These are phyloP conservation scores for Glareola pratincola DNA, from an alignment of 2,113 vertebrate species.

Conservation along the genomic window DNA sequence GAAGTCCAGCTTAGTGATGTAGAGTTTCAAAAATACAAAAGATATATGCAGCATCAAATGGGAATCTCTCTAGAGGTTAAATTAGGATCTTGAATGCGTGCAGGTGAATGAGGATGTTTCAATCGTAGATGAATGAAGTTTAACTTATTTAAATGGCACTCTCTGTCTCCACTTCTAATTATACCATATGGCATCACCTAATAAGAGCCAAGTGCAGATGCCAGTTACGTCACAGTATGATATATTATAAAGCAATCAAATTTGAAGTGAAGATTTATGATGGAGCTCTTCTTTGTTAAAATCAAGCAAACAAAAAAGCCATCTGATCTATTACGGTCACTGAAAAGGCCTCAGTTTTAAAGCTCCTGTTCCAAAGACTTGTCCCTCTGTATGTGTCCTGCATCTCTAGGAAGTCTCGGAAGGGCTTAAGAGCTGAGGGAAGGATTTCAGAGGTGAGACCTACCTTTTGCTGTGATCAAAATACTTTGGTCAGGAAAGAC, in stretches of 20 bases:
- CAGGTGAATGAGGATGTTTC: background rate
- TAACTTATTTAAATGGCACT: slow-evolving; percentile 11
- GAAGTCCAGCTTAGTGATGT: background rate
- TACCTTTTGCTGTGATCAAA: background rate
- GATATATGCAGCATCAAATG: background rate
- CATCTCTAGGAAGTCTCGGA: background rate
- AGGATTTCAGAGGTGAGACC: background rate
- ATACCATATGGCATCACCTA: slow-evolving; percentile 51
- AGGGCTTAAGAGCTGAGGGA: background rate
- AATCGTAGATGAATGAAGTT: background rate
- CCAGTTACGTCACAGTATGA: slow-evolving; percentile 37
- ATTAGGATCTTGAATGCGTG: background rate
- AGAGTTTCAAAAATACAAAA: background rate
- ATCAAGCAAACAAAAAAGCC: slow-evolving; percentile 29
- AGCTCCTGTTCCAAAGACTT: background rate
- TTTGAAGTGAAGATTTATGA: slow-evolving; percentile 60
- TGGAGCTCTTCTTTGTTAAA: slow-evolving; percentile 15
- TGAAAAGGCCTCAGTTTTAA: background rate
- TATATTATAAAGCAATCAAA: slow-evolving; percentile 49
- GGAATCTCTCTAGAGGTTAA: background rate
- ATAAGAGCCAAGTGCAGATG: slow-evolving; percentile 41
- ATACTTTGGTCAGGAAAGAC: background rate
- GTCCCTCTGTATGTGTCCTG: rapidly evolving
- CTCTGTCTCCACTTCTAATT: slow-evolving; percentile 12
- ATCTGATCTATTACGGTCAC: background rate